phyloP scores from a whole-genome alignment of 2,113 vertebrate genomes.

The Polyodon spathula region DNA sequence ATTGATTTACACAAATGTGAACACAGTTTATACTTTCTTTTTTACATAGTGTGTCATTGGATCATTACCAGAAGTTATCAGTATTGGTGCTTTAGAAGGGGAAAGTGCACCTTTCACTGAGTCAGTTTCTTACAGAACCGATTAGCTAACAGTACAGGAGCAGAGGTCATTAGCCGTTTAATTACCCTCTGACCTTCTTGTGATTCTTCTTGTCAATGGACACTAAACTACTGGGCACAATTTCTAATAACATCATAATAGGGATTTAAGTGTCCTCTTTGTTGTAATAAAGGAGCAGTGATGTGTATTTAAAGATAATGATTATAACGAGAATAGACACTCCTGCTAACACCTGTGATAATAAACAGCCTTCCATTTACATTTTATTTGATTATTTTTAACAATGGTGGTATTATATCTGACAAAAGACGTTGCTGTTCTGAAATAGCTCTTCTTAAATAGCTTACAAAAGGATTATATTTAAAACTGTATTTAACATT shows the following conservation, averaged over 20 bases:
- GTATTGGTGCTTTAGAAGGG: slow-evolving; percentile 49
- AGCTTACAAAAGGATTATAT: too few species aligned
- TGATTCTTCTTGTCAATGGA: slow-evolving; percentile 50
- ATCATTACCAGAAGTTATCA: too few species aligned
- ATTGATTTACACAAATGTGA: too few species aligned
- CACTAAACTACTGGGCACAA: slow-evolving; percentile 19
- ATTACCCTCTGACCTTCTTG: slow-evolving; percentile 67
- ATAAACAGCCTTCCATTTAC: not conserved
- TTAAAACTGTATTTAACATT: too few species aligned
- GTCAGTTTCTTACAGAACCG: slow-evolving; percentile 51
- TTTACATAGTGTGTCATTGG: too few species aligned
- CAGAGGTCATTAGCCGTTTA: slow-evolving; percentile 58
- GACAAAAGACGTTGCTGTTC: too few species aligned
- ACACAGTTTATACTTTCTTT: too few species aligned
- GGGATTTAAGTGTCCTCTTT: slow-evolving; percentile 29
- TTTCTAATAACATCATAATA: slow-evolving; percentile 44
- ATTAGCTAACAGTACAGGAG: slow-evolving; percentile 65
- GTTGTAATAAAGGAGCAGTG: not conserved
- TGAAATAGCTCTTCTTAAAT: too few species aligned
- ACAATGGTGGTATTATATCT: too few species aligned
- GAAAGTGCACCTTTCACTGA: slow-evolving; percentile 40
- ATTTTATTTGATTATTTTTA: too few species aligned
- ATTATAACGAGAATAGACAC: not conserved
- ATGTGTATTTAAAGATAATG: not conserved
- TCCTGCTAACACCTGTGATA: not conserved